Conservation (phyloP, 2,888 invertebrate species). For the Lithophane semibrunnea region DNA sequence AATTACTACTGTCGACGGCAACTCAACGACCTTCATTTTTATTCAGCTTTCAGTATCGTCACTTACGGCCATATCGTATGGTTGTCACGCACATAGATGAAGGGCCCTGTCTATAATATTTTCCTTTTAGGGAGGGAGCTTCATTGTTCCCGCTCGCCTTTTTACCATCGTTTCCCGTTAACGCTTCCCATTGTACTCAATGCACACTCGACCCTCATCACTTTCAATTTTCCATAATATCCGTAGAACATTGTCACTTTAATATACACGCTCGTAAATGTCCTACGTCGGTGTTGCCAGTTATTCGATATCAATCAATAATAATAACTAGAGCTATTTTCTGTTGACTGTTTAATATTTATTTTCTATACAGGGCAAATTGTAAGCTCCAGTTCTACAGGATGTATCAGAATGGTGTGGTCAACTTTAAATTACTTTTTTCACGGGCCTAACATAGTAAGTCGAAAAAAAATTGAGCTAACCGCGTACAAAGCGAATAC, state of each 20-base stretch:
- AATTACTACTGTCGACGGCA: background rate
- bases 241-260: slow-evolving; percentile 36
- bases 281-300: slow-evolving; percentile 14
- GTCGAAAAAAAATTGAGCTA: too few relatives aligned
- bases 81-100: slow-evolving; percentile 34
- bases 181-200: slow-evolving; percentile 46
- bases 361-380: background rate
- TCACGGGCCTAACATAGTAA: too few relatives aligned
- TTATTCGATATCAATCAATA: slow-evolving; percentile 24
- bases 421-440: too few relatives aligned
- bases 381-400: too few relatives aligned
- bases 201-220: slow-evolving; percentile 69
- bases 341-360: background rate
- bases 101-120: slow-evolving; percentile 34
- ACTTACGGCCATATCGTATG: slow-evolving; percentile 4
- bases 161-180: slow-evolving; percentile 53
- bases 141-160: slow-evolving; percentile 43
- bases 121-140: slow-evolving; percentile 47
- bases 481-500: too few relatives aligned
- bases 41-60: background rate
- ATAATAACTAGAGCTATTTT: background rate
- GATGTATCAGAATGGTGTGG: too few relatives aligned
- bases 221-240: slow-evolving; percentile 69
- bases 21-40: background rate
- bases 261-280: slow-evolving; percentile 26